phyloP scores from a whole-genome alignment of 2,888 invertebrate genomes.

The Schrankia costaestrigalis region DNA sequence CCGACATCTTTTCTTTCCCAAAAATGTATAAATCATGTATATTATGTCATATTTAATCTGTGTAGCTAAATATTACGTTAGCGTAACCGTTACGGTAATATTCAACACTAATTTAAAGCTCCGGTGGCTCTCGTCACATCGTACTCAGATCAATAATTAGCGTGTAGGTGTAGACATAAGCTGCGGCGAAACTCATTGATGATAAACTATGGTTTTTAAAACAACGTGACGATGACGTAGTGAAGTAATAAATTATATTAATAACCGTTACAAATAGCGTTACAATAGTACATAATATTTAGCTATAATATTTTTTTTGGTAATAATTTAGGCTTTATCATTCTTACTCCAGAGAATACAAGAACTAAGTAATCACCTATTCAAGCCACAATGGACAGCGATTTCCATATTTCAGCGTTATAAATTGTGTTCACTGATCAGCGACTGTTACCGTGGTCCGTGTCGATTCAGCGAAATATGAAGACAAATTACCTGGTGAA shows the following conservation, averaged over 20 bases:
- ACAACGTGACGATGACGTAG: too few relatives aligned
- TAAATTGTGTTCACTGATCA: slow-evolving; percentile 15
- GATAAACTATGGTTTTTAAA: slow-evolving; percentile 2
- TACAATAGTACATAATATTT: too few relatives aligned
- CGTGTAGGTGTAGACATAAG: slow-evolving; percentile 36
- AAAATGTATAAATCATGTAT: slow-evolving; percentile 12
- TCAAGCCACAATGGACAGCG: slow-evolving; percentile 5
- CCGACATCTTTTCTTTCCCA: background rate
- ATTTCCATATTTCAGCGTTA: slow-evolving; percentile 10
- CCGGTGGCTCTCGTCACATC: slow-evolving; percentile 45
- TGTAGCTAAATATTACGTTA: slow-evolving; percentile 31
- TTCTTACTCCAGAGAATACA: too few relatives aligned
- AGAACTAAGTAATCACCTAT: background rate
- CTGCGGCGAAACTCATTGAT: slow-evolving; percentile 6
- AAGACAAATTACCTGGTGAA: slow-evolving; percentile 72
- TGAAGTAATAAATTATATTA: slow-evolving; percentile 1
- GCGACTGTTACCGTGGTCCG: slow-evolving; percentile 9
- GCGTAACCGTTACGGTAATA: slow-evolving; percentile 57
- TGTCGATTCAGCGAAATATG: slow-evolving; percentile 43
- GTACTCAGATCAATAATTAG: slow-evolving; percentile 44
- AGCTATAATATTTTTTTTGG: too few relatives aligned
- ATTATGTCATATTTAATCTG: slow-evolving; percentile 14
- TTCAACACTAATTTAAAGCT: slow-evolving; percentile 55
- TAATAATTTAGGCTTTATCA: too few relatives aligned
- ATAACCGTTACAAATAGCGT: background rate